These are phyloP conservation scores for Eubucco bourcierii DNA, from an alignment of 2,113 vertebrate genomes.

Conservation along the genomic window DNA sequence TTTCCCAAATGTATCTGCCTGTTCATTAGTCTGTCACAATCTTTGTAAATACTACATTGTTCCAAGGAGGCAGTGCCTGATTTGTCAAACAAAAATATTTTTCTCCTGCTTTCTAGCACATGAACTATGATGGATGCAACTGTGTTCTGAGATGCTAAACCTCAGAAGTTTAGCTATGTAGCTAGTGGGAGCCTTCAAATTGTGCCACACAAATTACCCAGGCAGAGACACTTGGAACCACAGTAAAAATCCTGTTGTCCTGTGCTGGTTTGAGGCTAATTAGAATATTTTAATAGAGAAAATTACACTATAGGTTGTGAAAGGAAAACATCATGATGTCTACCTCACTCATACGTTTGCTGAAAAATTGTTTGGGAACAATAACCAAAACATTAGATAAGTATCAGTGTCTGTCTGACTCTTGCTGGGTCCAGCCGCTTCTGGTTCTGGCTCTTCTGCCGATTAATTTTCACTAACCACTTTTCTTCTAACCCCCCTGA, in stretches of 20 bases:
- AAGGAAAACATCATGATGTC: too few relatives aligned
- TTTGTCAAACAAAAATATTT: constrained; percentile 57
- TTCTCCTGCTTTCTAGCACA: constrained; percentile 2
- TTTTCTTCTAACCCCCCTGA: too few relatives aligned
- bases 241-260: neutral
- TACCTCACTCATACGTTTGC: too few relatives aligned
- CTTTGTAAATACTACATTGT: constrained; percentile 53
- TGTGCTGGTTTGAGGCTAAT: too few relatives aligned
- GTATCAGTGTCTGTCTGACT: too few relatives aligned
- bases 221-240: constrained; percentile 28
- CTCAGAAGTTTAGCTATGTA: neutral
- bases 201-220: constrained; percentile 31
- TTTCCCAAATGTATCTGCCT: constrained; percentile 29
- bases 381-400: too few relatives aligned
- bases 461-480: too few relatives aligned
- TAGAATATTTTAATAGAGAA: too few relatives aligned
- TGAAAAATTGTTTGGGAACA: too few relatives aligned
- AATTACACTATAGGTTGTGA: too few relatives aligned
- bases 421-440: too few relatives aligned
- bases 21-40: constrained; percentile 64
- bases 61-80: constrained; percentile 47
- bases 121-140: constrained; percentile 23
- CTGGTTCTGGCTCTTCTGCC: too few relatives aligned
- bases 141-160: neutral
- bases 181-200: constrained; percentile 41